Conservation (phyloP, 2,797 vertebrate species). For the Hozukius guyotensis region DNA sequence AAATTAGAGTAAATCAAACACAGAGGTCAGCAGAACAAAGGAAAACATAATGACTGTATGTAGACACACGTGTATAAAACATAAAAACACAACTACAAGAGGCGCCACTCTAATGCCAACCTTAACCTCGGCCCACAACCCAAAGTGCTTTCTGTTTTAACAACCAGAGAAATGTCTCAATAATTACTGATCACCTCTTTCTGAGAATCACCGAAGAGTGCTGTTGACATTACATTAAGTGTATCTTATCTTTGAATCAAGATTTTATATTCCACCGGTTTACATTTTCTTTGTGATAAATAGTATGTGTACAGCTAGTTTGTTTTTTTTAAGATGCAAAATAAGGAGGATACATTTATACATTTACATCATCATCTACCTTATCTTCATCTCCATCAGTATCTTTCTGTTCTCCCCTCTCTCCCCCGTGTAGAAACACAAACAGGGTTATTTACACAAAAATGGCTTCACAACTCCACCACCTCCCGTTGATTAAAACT, state of each 20-base stretch:
- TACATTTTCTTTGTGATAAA: background rate
- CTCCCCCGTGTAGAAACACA: background rate
- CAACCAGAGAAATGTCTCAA: conserved; percentile 31
- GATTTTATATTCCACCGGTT: background rate
- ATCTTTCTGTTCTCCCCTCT: background rate
- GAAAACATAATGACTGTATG: conserved; percentile 34
- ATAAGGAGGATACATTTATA: background rate
- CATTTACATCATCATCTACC: background rate
- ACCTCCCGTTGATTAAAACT: conserved; percentile 36
- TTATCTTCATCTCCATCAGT: background rate
- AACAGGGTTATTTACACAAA: conserved; percentile 14
- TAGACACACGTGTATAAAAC: conserved; percentile 14
- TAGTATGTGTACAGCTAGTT: background rate
- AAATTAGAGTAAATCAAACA: conserved; percentile 45
- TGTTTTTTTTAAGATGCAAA: background rate
- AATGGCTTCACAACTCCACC: conserved; percentile 19
- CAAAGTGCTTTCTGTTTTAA: conserved; percentile 45
- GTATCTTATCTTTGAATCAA: conserved; percentile 7
- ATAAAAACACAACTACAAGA: conserved; percentile 36
- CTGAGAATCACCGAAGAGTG: conserved; percentile 4
- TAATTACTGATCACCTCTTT: conserved; percentile 39
- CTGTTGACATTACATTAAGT: conserved; percentile 17
- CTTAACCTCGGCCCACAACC: conserved; percentile 17
- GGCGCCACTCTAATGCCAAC: conserved; percentile 20
- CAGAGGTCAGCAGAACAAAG: conserved; percentile 42